A percentile compares a stretch with the other conserved stretches of the same genome.
These are phyloP conservation scores for Hypotaenidia okinawae DNA, from an alignment of 2,797 vertebrate species.

Conservation along the genomic window DNA sequence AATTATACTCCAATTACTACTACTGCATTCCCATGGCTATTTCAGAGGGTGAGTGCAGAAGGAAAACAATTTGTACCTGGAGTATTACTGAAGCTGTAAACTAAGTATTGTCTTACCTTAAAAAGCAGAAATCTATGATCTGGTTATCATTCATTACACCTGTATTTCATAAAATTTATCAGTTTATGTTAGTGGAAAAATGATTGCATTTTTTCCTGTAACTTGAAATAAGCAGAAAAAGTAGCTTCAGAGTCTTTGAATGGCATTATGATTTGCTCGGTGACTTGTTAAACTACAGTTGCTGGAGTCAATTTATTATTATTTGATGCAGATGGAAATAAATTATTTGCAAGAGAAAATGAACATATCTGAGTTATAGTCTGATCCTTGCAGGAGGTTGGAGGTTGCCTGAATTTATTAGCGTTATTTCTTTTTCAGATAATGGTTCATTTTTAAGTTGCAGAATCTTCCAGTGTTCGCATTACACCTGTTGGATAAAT, in stretches of 20 bases:
- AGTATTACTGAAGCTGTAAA: not conserved
- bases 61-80: not conserved
- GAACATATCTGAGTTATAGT: conserved; percentile 38
- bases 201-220: not conserved
- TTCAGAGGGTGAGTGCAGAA: conserved; percentile 24
- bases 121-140: not conserved
- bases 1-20: conserved; percentile 29
- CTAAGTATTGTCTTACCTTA: not conserved
- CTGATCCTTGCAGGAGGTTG: conserved; percentile 21
- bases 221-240: not conserved
- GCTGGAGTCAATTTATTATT: conserved; percentile 1
- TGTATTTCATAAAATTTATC: not conserved
- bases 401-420: conserved; percentile 45
- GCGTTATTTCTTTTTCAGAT: conserved; percentile 32
- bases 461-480: not conserved
- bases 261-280: conserved; percentile 12
- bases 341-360: conserved; percentile 16
- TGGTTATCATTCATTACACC: not conserved
- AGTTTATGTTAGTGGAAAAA: not conserved
- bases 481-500: not conserved
- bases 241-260: conserved; percentile 11
- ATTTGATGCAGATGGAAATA: conserved; percentile 9
- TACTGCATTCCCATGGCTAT: conserved; percentile 18
- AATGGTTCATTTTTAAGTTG: conserved; percentile 17
- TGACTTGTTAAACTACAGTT: conserved; percentile 5